These are phyloP conservation scores for Phaenicophaeus curvirostris DNA, from an alignment of 2,797 vertebrate genomes.

Conservation along the genomic window DNA sequence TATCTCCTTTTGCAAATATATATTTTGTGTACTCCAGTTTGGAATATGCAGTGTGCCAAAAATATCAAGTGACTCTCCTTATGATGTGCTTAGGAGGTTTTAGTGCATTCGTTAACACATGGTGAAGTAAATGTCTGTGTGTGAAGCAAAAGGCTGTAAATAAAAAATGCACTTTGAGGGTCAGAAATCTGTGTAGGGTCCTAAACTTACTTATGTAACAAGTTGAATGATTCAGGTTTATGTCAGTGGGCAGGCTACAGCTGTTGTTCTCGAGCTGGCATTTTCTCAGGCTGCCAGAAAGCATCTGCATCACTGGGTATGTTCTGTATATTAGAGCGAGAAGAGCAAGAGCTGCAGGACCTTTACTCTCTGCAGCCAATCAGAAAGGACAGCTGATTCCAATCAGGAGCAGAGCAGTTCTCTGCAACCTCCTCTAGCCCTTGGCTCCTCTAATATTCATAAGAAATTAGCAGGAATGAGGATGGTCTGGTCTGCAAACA, in stretches of 20 bases:
- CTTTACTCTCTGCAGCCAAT: constrained; percentile 67
- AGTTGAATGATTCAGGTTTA: constrained; percentile 76
- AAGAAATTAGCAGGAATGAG: constrained; percentile 66
- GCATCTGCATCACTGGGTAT: constrained; percentile 76
- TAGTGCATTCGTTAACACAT: not conserved
- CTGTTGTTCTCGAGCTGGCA: constrained; percentile 75
- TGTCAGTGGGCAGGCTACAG: constrained; percentile 73
- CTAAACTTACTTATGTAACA: constrained; percentile 56
- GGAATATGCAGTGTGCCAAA: not conserved
- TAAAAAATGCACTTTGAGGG: not conserved
- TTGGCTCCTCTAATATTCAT: constrained; percentile 17
- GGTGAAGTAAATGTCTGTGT: not conserved
- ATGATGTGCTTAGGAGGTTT: not conserved
- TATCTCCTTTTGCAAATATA: not conserved
- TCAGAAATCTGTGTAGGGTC: constrained; percentile 11
- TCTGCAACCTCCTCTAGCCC: constrained; percentile 73
- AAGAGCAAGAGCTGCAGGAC: constrained; percentile 76
- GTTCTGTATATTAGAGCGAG: constrained; percentile 15
- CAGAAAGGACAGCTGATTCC: constrained; percentile 67
- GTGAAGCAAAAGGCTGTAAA: constrained; percentile 6
- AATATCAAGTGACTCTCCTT: not conserved
- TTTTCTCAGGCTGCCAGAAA: constrained; percentile 80
- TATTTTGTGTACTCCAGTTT: not conserved
- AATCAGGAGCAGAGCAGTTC: constrained; percentile 46
- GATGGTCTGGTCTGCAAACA: not conserved